A percentile compares a stretch with the other conserved stretches of the same genome.
Evolutionary conservation across 2,888 invertebrate genomes (phyloP).

Genomic region (Epiblema foenella): DNA sequence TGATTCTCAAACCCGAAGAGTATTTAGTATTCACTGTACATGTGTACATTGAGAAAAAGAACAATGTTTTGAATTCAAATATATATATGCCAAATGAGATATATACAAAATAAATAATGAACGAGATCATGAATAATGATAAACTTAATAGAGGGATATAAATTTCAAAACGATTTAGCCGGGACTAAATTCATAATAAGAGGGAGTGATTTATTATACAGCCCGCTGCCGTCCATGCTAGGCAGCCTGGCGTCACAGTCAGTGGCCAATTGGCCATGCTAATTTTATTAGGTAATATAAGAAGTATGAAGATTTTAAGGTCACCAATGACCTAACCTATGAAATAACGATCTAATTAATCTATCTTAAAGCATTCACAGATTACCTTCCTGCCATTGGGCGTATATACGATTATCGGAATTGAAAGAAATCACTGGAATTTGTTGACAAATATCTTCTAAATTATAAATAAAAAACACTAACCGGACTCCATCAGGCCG

Average conservation of each 20-base stretch:
- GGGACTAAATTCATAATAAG: constrained; percentile 1
- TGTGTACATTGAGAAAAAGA: too few species aligned
- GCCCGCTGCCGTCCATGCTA: not conserved
- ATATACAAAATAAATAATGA: not conserved
- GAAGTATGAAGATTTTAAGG: not conserved
- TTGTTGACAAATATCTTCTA: not conserved
- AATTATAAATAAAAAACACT: not conserved
- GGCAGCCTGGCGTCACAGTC: constrained; percentile 3
- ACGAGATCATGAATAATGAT: not conserved
- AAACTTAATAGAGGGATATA: not conserved
- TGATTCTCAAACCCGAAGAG: too few species aligned
- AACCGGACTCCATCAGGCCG: too few species aligned
- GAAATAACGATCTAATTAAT: too few species aligned
- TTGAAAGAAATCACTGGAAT: too few species aligned
- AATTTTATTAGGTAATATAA: too few species aligned
- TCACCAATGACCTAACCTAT: not conserved
- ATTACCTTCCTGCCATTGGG: not conserved
- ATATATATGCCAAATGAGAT: too few species aligned
- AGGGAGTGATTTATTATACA: constrained; percentile 10
- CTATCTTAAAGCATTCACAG: not conserved
- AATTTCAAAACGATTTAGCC: not conserved
- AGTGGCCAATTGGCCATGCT: not conserved
- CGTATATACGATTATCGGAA: not conserved
- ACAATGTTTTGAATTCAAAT: too few species aligned
- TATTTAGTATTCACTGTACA: too few species aligned